Evolutionary conservation across 2,888 invertebrate genomes (phyloP).

Genomic region (Drosophila limbata): DNA sequence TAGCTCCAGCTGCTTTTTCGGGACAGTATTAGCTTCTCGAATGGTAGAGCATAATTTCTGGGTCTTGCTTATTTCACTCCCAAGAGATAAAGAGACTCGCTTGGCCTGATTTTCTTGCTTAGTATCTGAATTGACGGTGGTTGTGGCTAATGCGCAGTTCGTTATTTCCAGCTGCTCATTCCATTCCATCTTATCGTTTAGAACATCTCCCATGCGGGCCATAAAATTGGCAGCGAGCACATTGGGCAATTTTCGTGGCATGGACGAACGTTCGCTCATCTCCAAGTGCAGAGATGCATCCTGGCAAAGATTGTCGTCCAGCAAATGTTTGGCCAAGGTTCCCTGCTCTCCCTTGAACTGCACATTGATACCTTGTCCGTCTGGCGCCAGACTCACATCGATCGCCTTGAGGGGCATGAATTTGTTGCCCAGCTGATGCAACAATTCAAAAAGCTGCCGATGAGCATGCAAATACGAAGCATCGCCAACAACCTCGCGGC

Average conservation of each 20-base stretch:
- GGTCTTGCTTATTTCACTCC: background rate
- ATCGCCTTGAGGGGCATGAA: slow-evolving; percentile 45
- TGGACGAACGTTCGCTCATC: slow-evolving; percentile 29
- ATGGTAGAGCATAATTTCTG: slow-evolving; percentile 1
- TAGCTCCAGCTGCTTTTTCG: slow-evolving; percentile 4
- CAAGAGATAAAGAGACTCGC: background rate
- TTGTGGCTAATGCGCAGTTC: background rate
- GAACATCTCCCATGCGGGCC: slow-evolving; percentile 46
- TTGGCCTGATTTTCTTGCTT: background rate
- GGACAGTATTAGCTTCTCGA: background rate
- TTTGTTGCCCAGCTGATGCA: slow-evolving; percentile 51
- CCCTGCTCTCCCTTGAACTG: slow-evolving; percentile 33
- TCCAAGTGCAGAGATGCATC: slow-evolving; percentile 41
- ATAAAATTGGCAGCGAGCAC: slow-evolving; percentile 50
- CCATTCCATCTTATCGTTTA: slow-evolving; percentile 42
- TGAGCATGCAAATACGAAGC: slow-evolving; percentile 43
- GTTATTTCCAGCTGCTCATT: slow-evolving; percentile 7
- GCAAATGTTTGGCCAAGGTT: slow-evolving; percentile 11
- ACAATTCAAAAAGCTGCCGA: slow-evolving; percentile 42
- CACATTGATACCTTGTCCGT: slow-evolving; percentile 53
- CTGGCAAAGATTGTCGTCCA: slow-evolving; percentile 40
- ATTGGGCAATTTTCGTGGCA: slow-evolving; percentile 45
- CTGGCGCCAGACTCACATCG: slow-evolving; percentile 33
- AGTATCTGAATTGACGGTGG: background rate
- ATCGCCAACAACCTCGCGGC: slow-evolving; percentile 34